Conservation (phyloP, 1,140 invertebrate genomes). For the Thaumetopoea pityocampa region DNA sequence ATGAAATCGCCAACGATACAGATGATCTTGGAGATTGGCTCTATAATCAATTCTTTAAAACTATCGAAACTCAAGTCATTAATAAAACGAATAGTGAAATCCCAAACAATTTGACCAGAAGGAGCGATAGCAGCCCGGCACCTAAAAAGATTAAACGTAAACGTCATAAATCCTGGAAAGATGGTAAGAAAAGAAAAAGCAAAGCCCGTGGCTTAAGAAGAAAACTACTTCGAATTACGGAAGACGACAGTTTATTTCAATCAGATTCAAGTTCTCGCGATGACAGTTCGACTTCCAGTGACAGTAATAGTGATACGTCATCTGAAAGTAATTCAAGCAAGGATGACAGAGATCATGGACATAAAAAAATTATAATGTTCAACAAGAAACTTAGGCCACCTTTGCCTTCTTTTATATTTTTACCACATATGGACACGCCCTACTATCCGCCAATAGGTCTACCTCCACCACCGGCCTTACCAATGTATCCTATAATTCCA, state of each 20-base stretch:
- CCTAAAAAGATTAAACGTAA: slow-evolving; percentile 27
- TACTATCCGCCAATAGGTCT: slow-evolving; percentile 57
- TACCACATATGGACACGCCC: slow-evolving; percentile 53
- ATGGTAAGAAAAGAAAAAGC: slow-evolving; percentile 29
- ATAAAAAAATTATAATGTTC: slow-evolving; percentile 53
- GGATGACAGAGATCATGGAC: slow-evolving; percentile 36
- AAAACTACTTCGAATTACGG: slow-evolving; percentile 48
- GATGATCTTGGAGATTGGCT: slow-evolving; percentile 63
- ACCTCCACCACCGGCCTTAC: slow-evolving; percentile 43
- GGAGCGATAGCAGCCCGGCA: neutral
- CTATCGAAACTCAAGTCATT: slow-evolving; percentile 58
- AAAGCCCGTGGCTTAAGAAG: slow-evolving; percentile 28
- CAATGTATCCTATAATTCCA: slow-evolving; percentile 59
- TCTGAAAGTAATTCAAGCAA: neutral
- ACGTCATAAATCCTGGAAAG: slow-evolving; percentile 25
- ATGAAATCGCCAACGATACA: slow-evolving; percentile 43
- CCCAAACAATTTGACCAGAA: slow-evolving; percentile 40
- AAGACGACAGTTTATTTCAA: slow-evolving; percentile 57
- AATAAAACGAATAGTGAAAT: slow-evolving; percentile 39
- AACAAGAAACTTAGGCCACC: slow-evolving; percentile 53
- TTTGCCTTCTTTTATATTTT: slow-evolving; percentile 60
- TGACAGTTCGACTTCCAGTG: slow-evolving; percentile 19
- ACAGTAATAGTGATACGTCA: slow-evolving; percentile 7
- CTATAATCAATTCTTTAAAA: slow-evolving; percentile 66
- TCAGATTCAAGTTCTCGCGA: slow-evolving; percentile 28